Evolutionary conservation across 2,113 vertebrate species (phyloP).

Genomic region (Edolisoma coerulescens): DNA sequence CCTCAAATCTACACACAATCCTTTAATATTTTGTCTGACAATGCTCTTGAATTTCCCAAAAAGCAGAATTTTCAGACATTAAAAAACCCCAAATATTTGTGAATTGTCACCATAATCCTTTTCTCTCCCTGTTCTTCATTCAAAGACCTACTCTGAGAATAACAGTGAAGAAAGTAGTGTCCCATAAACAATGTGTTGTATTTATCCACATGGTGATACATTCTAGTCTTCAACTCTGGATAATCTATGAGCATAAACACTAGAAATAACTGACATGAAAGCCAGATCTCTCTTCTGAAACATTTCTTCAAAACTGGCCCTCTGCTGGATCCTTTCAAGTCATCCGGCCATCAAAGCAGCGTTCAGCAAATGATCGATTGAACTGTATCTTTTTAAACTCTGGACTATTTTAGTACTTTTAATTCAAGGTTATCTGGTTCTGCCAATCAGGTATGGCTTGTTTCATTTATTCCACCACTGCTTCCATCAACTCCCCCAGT

Average conservation of each 20-base stretch:
- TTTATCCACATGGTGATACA: neutral
- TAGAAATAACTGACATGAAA: neutral
- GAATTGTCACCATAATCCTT: neutral
- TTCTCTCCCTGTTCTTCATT: neutral
- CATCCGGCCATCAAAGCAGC: neutral
- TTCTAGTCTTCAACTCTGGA: neutral
- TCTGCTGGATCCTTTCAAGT: neutral
- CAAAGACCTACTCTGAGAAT: neutral
- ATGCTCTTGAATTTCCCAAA: neutral
- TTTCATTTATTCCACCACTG: neutral
- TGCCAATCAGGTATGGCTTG: neutral
- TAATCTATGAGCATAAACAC: neutral
- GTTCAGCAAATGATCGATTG: neutral
- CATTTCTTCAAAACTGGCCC: neutral
- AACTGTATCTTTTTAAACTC: neutral
- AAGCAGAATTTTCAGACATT: neutral
- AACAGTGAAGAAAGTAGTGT: neutral
- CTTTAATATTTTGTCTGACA: neutral
- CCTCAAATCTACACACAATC: neutral
- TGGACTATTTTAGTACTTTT: neutral
- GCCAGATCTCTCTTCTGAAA: neutral
- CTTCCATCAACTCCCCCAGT: accelerated
- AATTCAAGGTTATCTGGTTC: neutral
- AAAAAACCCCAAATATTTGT: neutral
- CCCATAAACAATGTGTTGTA: neutral